phyloP scores from a whole-genome alignment of 2,888 invertebrate species.

The Poecilus cupreus region DNA sequence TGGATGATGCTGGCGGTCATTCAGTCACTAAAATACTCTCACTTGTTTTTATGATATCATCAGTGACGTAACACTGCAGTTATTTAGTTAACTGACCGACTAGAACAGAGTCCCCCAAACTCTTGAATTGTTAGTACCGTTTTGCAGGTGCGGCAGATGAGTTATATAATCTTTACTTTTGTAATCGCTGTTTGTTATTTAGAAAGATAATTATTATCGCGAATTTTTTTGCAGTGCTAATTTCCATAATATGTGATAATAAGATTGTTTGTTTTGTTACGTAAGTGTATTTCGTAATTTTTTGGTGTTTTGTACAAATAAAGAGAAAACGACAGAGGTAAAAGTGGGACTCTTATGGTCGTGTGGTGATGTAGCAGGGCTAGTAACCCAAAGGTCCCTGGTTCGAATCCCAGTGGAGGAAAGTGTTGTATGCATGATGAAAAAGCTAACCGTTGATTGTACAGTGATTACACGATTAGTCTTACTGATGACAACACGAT shows the following conservation, averaged over 20 bases:
- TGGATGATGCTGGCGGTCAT: conserved; percentile 49
- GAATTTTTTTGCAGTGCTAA: conserved; percentile 15
- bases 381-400: conserved; percentile 21
- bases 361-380: conserved; percentile 5
- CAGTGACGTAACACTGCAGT: conserved; percentile 57
- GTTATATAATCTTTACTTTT: conserved; percentile 18
- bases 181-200: conserved; percentile 10
- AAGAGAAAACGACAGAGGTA: neutral
- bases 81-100: conserved; percentile 54
- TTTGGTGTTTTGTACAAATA: neutral
- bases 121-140: conserved; percentile 7
- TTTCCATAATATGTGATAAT: conserved; percentile 32
- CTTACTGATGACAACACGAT: conserved; percentile 49
- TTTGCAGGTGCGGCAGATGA: conserved; percentile 23
- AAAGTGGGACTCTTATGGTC: neutral
- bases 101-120: conserved; percentile 44
- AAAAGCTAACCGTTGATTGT: conserved; percentile 44
- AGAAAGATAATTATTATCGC: conserved; percentile 27
- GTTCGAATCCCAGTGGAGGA: conserved; percentile 43
- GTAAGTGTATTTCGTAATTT: conserved; percentile 10
- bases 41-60: conserved; percentile 59
- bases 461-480: conserved; percentile 36
- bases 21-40: conserved; percentile 57
- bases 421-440: conserved; percentile 26
- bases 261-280: conserved; percentile 20